Evolutionary conservation across 2,113 vertebrate species (phyloP), one percentile per base, ranked within the genome.

Genomic region (Ptychochromis oligacanthus): DNA sequence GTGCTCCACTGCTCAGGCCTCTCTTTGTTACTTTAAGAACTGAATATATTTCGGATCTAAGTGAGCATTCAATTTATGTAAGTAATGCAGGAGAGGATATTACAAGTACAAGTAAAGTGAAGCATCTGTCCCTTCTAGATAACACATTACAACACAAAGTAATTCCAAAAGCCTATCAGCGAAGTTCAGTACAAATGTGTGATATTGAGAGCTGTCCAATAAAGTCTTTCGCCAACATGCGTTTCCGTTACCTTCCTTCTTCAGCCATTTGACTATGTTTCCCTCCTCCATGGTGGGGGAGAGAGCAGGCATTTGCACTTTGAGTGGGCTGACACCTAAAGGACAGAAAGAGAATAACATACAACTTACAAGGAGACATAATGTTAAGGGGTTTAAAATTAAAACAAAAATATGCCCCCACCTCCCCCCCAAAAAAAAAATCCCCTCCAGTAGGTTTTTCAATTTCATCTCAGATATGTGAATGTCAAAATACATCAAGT

Each of bases 261-360:
- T 99, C 61, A 99, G 94, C 98, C 98, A 99, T 93, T 98, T 99
- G 83, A 99, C 96, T 34, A 99, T 95, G 87, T 96, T 99, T 82
- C 98, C 98, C 93, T 97, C 96, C 92, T 98, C 98, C 98, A 99
- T 99, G 12, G 98, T 99, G 65, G 98, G 98, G 28, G 98, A 99
- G n/a, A 99, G 95, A 0, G 98, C 98, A 1, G 98, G 98, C 98
- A 99, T 99, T 80, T 97, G 80, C 78, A 99, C 94, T 92, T 97
- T 96, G 90, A 98, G 87, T 83, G 95, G 93, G 75, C 96, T 95
- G 11, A 89, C 95, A 87, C 95, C 98, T 99, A 91, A 31, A 95
- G 95, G 91, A 94, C 0, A 88, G 1, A 94, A 61, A 90, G 26
- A 86, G 55, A 55, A 92, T 1, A 60, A 20, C 40, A 86, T 2